Percentiles rank a stretch among this genome's conserved stretches.
These are phyloP conservation scores for Callyntrura guangdongensis DNA, from an alignment of 2,888 invertebrate species.

Conservation along the genomic window DNA sequence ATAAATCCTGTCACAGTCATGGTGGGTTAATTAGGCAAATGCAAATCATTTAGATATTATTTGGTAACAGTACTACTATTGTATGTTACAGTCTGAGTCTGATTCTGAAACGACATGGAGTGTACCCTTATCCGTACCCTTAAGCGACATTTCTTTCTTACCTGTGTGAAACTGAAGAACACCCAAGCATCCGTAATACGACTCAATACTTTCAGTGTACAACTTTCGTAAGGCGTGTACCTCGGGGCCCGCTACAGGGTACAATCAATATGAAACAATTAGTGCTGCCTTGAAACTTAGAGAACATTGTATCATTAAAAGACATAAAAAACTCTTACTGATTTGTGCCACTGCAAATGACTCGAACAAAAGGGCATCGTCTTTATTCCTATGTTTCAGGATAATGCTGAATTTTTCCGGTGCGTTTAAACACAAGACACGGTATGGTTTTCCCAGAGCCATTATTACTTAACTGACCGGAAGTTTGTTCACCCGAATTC, in stretches of 20 bases:
- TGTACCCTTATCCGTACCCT: too few species aligned
- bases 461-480: conserved; percentile 86
- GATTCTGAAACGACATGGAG: too few species aligned
- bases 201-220: conserved; percentile 96
- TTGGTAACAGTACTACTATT: neutral
- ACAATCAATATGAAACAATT: conserved; percentile 65
- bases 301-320: too few species aligned
- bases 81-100: neutral
- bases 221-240: conserved; percentile 95
- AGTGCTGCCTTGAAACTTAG: neutral
- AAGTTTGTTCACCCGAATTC: too few species aligned
- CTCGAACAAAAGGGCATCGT: conserved; percentile 95
- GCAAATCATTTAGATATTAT: neutral
- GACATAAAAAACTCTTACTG: conserved; percentile 87
- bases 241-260: conserved; percentile 91
- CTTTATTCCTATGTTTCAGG: conserved; percentile 94
- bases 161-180: conserved; percentile 94
- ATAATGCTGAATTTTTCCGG: conserved; percentile 96
- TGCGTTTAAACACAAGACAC: conserved; percentile 95
- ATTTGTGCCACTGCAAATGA: conserved; percentile 96
- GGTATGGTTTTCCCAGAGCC: conserved; percentile 98
- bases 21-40: neutral
- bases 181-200: conserved; percentile 96
- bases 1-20: neutral
- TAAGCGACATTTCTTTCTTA: conserved; percentile 84